Base-by-base conservation (phyloP, 2,888 invertebrate species). In the Empis livida region DNA sequence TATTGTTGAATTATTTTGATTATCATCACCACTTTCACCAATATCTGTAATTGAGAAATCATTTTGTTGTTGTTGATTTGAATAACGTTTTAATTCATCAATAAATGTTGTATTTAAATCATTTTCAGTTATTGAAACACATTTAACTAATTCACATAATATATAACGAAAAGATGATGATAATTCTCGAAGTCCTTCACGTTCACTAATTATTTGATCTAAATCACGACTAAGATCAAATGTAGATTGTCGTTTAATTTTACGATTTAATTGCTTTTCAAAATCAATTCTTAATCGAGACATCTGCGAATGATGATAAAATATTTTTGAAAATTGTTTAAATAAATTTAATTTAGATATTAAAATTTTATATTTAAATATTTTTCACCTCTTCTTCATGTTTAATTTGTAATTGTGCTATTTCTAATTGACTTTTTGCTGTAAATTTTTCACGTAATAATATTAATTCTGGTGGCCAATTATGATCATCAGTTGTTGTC, bases 51-150 rank as follows among this genome's bases (percentile, higher is more conserved):
- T 39, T 23, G 11, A 11, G 17, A 8, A 11, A 15, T 31, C 30
- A n/a, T 37, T n/a, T 20, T 37, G 39, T 27, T 27, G 23, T 6
- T 27, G 23, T 27, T 20, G 23, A 14, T 10, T 2, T 41, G 23
- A 4, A 27, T 27, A 27, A 27, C 23, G 23, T 27, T 27, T 27
- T 41, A 41, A 41, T 57, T 80, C 80, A 44, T 78, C 79, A 0
- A 84, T 75, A 43, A 88, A 68, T 13, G 84, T 84, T 54, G 77
- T 78, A 68, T 85, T 87, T 37, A 88, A 71, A 64, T 87, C 87
- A 61, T 84, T 82, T 63, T 88, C 88, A 44, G 85, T 86, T 54
- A 78, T 72, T 9, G 77, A 77, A 60, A 85, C 82, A 65, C 84
- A 87, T 60, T 79, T 79, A 42, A 82, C 76, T 57, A 88, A 67